Conservation (phyloP, 2,113 vertebrate genomes). For the Antennarius striatus region DNA sequence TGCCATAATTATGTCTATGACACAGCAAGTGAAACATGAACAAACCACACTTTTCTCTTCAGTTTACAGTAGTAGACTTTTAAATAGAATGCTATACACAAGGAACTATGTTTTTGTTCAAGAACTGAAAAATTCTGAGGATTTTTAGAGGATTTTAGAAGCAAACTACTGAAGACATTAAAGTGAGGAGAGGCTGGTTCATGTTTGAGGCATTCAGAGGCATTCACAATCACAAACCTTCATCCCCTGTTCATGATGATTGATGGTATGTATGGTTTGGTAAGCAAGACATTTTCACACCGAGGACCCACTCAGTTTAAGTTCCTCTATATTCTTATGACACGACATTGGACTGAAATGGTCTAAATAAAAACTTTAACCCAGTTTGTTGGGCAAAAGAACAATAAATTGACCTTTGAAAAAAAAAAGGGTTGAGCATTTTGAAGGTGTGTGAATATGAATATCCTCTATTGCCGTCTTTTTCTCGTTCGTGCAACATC, state of each 20-base stretch:
- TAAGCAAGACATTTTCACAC: background rate
- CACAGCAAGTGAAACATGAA: constrained; percentile 56
- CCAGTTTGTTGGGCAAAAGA: background rate
- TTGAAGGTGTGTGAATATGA: constrained; percentile 39
- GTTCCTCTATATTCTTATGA: no score
- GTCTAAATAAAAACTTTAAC: no score
- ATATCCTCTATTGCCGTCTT: constrained; percentile 43
- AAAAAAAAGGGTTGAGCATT: background rate
- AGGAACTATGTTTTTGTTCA: background rate
- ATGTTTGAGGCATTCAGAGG: constrained; percentile 42
- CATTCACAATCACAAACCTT: constrained; percentile 48
- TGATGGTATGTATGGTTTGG: background rate
- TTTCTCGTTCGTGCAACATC: constrained; percentile 57
- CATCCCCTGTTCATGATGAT: background rate
- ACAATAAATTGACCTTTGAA: background rate
- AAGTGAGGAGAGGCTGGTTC: constrained; percentile 61
- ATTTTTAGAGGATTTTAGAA: no score
- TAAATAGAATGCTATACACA: constrained; percentile 9
- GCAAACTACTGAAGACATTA: constrained; percentile 24
- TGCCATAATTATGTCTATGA: constrained; percentile 1
- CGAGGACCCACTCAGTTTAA: no score
- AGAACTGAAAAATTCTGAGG: constrained; percentile 4
- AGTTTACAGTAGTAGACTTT: constrained; percentile 5
- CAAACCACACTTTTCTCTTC: constrained; percentile 51
- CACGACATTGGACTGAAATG: no score